Evolutionary conservation across 1,140 invertebrate genomes (phyloP), one percentile per base, ranked within the genome.

Genomic region (Drosophila albomicans): DNA sequence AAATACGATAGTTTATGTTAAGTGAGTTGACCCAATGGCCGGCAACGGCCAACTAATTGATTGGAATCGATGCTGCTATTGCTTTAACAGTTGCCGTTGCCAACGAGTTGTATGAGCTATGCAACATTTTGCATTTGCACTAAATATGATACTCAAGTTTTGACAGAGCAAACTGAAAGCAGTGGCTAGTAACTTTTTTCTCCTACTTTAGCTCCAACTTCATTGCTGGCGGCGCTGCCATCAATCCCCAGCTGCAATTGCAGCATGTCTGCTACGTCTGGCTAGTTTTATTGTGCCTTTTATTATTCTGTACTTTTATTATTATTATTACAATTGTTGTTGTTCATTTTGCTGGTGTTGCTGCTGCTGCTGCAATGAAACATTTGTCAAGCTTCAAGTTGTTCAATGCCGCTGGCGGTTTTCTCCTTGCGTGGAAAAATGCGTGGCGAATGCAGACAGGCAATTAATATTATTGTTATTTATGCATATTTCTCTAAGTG

Each of bases 391-490:
- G 62, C 52, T 67, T 63, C 75, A 70, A 69, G 67, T 66, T 57
- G 56, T 51, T 68, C n/a, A 54, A 63, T 35, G 68, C 68, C 46
- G 56, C 58, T 62, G 45, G 61, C 51, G 65, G 56, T 75, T 75
- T 20, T 52, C 35, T 16, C 5, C 46, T 66, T 72, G 73, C 58
- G 68, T 75, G 73, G 52, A 75, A 75, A 78, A 78, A 72, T 87
- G 84, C 82, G 79, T 86, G 70, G 65, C 71, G 79, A 86, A 76
- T 79, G 57, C 74, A 78, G 85, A 84, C 80, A 75, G 59, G 72
- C 85, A 89, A 88, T 88, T 88, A 88, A 85, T 85, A 81, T 89
- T 71, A 88, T 74, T 62, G 64, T 65, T 79, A 71, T 77, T 88
- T 88, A 87, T 84, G 84, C 73, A 69, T 57, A 77, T 77, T 78